Evolutionary conservation across 2,797 vertebrate species (phyloP), one percentile per base, ranked within the genome.

Genomic region (Rhinichthys osculus): DNA sequence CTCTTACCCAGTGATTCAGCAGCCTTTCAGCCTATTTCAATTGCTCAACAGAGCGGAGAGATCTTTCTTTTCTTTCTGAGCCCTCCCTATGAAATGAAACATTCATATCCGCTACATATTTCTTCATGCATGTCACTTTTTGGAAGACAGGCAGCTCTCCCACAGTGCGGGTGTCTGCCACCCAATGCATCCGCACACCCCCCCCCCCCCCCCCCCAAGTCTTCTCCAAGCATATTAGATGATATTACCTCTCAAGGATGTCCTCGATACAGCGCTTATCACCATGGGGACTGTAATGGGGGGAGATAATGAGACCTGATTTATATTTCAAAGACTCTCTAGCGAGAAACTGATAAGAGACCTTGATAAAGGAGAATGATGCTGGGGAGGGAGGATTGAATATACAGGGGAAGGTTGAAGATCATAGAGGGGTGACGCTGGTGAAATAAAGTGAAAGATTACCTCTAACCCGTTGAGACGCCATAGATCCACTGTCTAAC

Each of bases 281-380:
- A 92, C 93, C 93, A 95, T 93, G 93, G 94, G 93, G 93, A 95
- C 94, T 88, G 93, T 94, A 93, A 93, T 94, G 66, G 90, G 86
- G 89, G 92, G 91, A 93, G 93, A 95, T 93, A 93, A 93, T 93
- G 89, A 93, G 90, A 86, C 86, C 89, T 92, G 91, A 92, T 93
- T 90, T 92, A 91, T 93, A 92, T 94, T 94, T 94, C 92, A 94
- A 92, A 92, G 90, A 83, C 81, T 91, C 78, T 89, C 79, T 21
- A 83, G 83, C 70, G 86, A 83, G 89, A 89, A 88, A 87, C 86
- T 89, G 88, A 92, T 90, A 90, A 90, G 88, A 89, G 90, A 84
- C 86, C 89, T 86, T 47, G 84, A 89, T 89, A 84, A 88, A 88
- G 89, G 82, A 89, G 88, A 86, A 87, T 91, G 87, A 88, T 73